Base-by-base conservation (phyloP, 2,888 invertebrate species). In the Megastigmus dorsalis region DNA sequence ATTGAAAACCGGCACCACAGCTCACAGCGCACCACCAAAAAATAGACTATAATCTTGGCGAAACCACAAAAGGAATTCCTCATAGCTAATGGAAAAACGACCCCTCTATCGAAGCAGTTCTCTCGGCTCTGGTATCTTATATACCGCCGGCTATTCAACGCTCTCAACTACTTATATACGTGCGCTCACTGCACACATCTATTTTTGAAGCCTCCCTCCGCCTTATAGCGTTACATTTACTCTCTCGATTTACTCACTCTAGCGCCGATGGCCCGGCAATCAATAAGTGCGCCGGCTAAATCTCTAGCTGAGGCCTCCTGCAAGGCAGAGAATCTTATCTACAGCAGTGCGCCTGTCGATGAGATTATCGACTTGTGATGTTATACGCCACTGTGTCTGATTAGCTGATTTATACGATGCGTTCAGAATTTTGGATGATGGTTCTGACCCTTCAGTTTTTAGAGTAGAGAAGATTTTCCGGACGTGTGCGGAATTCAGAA, bases 371-470 rank as follows among this genome's bases (percentile, higher is more conserved):
- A 63, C 50, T 50, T 63, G 15, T 23, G 18, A 6, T 15, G 23
- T 2, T 7, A 23, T 50, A 2, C 0, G 18, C 43, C 28, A 26
- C 3, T 15, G 5, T 3, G 5, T 3, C 6, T 15, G 33, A 65
- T 65, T 38, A 65, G 52, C 52, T 65, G 52, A 65, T 65, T 36
- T 65, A 50, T 28, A n/a, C n/a, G n/a, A n/a, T n/a, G n/a, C n/a
- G n/a, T n/a, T n/a, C n/a, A n/a, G n/a, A n/a, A n/a, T n/a, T n/a
- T n/a, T n/a, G n/a, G n/a, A n/a, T n/a, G n/a, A n/a, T n/a, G n/a
- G n/a, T n/a, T n/a, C n/a, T n/a, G n/a, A n/a, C n/a, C n/a, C n/a
- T n/a, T n/a, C n/a, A n/a, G n/a, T n/a, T n/a, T n/a, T n/a, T n/a
- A n/a, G n/a, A n/a, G n/a, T n/a, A n/a, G n/a, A n/a, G n/a, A n/a